These are phyloP conservation scores for Diarsia dahlii DNA, from an alignment of 2,888 invertebrate genomes.

Conservation along the genomic window DNA sequence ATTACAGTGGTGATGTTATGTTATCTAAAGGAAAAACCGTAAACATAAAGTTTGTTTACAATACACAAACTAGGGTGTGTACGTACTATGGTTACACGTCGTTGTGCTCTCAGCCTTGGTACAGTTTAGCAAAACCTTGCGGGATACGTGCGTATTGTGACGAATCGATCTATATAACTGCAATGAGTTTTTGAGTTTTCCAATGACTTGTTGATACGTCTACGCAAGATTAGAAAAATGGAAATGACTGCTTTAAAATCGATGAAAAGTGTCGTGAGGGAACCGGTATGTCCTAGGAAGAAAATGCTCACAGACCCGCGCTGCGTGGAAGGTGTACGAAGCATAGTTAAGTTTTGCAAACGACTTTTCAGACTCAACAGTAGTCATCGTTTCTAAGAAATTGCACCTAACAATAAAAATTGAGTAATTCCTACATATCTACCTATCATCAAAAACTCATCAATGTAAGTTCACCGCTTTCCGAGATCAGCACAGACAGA, in stretches of 20 bases:
- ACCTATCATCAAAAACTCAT: constrained; percentile 21
- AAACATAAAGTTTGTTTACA: constrained; percentile 28
- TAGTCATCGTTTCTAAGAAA: too few relatives aligned
- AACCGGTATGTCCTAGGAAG: too few relatives aligned
- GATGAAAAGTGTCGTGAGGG: too few relatives aligned
- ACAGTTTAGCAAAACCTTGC: constrained; percentile 25
- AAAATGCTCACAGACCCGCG: too few relatives aligned
- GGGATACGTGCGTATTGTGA: constrained; percentile 23
- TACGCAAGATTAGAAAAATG: too few relatives aligned
- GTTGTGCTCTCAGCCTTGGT: constrained; percentile 36
- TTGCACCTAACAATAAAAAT: neutral
- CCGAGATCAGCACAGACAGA: constrained; percentile 34
- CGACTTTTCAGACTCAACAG: too few relatives aligned
- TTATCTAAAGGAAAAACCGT: neutral
- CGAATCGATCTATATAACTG: neutral
- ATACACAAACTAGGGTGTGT: neutral
- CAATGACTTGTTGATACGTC: too few relatives aligned
- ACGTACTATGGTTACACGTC: neutral
- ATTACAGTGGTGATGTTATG: too few relatives aligned
- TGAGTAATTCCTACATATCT: neutral
- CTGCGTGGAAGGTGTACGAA: too few relatives aligned
- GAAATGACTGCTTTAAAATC: too few relatives aligned
- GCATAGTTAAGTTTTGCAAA: too few relatives aligned
- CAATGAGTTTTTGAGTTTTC: neutral
- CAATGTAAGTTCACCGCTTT: constrained; percentile 14